phyloP scores from a whole-genome alignment of 2,113 vertebrate genomes.

The Rhinolophus ferrumequinum region DNA sequence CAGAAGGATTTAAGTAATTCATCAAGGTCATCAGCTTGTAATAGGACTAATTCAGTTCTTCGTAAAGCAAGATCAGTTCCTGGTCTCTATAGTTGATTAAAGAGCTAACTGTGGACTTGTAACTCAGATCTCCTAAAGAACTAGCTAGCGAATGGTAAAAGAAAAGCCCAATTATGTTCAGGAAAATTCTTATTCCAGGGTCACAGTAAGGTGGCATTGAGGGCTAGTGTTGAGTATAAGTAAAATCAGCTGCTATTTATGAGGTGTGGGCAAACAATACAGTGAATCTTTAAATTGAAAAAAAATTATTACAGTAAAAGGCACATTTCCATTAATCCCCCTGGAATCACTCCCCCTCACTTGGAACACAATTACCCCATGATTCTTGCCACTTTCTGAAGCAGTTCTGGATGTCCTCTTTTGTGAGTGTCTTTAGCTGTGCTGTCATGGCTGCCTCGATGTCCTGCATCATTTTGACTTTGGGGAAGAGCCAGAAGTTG shows the following conservation, averaged over 20 bases:
- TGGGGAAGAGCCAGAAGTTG: no score
- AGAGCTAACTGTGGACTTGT: not conserved
- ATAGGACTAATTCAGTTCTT: not conserved
- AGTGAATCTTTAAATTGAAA: no score
- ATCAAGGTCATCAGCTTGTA: not conserved
- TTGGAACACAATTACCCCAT: no score
- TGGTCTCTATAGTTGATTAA: not conserved
- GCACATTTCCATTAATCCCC: no score
- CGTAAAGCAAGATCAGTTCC: not conserved
- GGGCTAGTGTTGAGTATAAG: not conserved
- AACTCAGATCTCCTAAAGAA: not conserved
- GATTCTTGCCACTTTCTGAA: no score
- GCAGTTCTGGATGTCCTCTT: no score
- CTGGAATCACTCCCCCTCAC: no score
- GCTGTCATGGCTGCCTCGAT: no score
- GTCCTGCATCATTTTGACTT: no score
- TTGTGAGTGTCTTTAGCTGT: no score
- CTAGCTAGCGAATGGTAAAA: not conserved
- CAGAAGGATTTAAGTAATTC: conserved; percentile 1
- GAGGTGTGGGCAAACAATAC: no score
- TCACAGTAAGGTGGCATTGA: not conserved
- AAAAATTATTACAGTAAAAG: no score
- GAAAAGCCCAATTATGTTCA: not conserved
- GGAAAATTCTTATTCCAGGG: not conserved
- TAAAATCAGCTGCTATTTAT: not conserved